Percentiles rank a stretch among this genome's conserved stretches.
Evolutionary conservation across 2,113 vertebrate species (phyloP).

Genomic region (Alexandromys fortis): DNA sequence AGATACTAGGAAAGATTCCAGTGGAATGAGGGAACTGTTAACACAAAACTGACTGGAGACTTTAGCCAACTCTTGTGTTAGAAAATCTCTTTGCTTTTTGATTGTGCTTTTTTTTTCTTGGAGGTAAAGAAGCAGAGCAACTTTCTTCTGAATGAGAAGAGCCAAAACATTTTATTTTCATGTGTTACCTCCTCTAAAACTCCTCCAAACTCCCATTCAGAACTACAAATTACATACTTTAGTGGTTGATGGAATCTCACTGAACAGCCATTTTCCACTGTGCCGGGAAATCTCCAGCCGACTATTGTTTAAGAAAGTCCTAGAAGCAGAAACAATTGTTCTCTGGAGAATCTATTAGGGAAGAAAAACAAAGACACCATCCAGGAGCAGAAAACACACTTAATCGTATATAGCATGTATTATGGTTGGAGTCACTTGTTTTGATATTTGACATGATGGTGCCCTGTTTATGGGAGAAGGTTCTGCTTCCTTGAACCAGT

Average conservation of each 20-base stretch:
- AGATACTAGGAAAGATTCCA: not conserved
- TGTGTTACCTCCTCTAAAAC: constrained; percentile 10
- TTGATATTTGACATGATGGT: not conserved
- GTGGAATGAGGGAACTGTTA: not conserved
- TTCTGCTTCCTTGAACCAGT: not conserved
- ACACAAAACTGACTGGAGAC: not conserved
- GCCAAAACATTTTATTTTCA: not conserved
- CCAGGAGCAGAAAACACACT: not conserved
- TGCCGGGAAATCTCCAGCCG: not conserved
- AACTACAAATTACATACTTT: constrained; percentile 41
- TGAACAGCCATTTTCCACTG: not conserved
- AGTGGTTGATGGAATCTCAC: not conserved
- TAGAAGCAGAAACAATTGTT: constrained; percentile 21
- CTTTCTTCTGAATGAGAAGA: not conserved
- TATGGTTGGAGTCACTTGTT: not conserved
- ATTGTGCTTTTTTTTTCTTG: constrained; percentile 37
- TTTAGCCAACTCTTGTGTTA: constrained; percentile 4
- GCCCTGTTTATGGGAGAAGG: not conserved
- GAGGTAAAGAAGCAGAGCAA: not conserved
- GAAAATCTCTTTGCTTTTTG: not conserved
- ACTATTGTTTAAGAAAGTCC: constrained; percentile 24
- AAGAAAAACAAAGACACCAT: not conserved
- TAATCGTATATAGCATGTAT: not conserved
- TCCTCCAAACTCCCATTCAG: not conserved
- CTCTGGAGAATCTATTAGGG: constrained; percentile 32